These are phyloP conservation scores for Iphiclides podalirius DNA, from an alignment of 2,888 invertebrate genomes.

Conservation along the genomic window DNA sequence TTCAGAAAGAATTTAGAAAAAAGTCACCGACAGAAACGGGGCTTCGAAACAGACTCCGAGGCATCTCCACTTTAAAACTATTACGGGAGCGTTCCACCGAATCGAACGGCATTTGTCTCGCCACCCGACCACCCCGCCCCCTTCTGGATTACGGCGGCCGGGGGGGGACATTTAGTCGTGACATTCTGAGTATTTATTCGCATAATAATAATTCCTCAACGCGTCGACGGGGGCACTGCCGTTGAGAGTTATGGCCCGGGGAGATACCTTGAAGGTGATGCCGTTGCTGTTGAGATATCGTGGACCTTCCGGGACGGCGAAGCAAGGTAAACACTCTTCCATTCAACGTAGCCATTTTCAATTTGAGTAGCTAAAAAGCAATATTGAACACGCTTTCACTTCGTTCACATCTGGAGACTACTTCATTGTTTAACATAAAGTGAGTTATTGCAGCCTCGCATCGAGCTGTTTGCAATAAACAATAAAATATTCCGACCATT, in stretches of 20 bases:
- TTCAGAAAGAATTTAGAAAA: too few relatives aligned
- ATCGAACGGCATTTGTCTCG: constrained; percentile 50
- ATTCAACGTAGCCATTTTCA: too few relatives aligned
- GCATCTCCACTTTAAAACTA: constrained; percentile 53
- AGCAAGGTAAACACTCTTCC: too few relatives aligned
- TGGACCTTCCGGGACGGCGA: constrained; percentile 47
- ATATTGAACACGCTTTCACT: too few relatives aligned
- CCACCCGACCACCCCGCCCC: constrained; percentile 25
- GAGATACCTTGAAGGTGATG: constrained; percentile 72
- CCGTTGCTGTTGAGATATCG: constrained; percentile 31
- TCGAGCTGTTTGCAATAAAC: too few relatives aligned
- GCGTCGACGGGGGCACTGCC: constrained; percentile 70
- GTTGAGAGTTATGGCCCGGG: constrained; percentile 72
- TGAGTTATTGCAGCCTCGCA: too few relatives aligned
- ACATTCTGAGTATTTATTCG: constrained; percentile 84
- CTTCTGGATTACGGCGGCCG: constrained; percentile 51
- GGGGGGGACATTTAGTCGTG: constrained; percentile 81
- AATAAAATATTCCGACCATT: too few relatives aligned
- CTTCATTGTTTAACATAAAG: too few relatives aligned
- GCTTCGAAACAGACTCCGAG: constrained; percentile 33
- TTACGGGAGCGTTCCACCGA: constrained; percentile 43
- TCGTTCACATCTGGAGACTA: too few relatives aligned
- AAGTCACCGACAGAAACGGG: too few relatives aligned
- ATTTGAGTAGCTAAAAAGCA: too few relatives aligned
- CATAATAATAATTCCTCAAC: constrained; percentile 83